Percentiles rank a stretch among this genome's conserved stretches.
These are phyloP conservation scores for Amphipoea lucens DNA, from an alignment of 2,888 invertebrate genomes.

Conservation along the genomic window DNA sequence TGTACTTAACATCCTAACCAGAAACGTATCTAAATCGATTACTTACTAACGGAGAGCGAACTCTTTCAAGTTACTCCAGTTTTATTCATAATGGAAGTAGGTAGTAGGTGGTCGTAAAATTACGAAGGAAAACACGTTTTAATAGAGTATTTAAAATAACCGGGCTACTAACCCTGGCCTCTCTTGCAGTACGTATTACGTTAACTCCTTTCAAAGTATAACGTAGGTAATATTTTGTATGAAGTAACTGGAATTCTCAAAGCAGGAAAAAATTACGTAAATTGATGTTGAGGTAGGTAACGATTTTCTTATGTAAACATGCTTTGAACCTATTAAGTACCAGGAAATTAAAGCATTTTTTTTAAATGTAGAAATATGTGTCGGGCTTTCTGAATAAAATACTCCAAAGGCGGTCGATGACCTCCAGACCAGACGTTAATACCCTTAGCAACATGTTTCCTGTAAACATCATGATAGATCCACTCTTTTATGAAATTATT, in stretches of 20 bases:
- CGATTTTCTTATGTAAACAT: neutral
- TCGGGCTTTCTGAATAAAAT: neutral
- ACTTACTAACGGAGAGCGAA: constrained; percentile 15
- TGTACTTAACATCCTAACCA: neutral
- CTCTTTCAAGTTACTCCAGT: constrained; percentile 23
- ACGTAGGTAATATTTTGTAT: constrained; percentile 14
- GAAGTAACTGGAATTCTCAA: neutral
- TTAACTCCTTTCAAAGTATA: constrained; percentile 26
- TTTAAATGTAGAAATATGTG: too few species aligned
- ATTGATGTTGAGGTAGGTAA: neutral
- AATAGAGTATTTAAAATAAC: constrained; percentile 42
- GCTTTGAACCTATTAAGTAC: neutral
- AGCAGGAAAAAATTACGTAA: neutral
- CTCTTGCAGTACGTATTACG: constrained; percentile 12
- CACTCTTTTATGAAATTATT: too few species aligned
- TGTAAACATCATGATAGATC: neutral
- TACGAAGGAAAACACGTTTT: constrained; percentile 25
- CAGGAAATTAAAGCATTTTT: neutral
- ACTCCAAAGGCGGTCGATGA: neutral
- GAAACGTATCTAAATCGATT: constrained; percentile 23
- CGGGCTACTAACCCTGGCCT: constrained; percentile 9
- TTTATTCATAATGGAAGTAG: constrained; percentile 28
- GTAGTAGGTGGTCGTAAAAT: constrained; percentile 20
- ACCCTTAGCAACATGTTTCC: neutral
- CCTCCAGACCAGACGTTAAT: neutral